phyloP scores from a whole-genome alignment of 2,888 invertebrate genomes.

The Agrilus cyanescens region DNA sequence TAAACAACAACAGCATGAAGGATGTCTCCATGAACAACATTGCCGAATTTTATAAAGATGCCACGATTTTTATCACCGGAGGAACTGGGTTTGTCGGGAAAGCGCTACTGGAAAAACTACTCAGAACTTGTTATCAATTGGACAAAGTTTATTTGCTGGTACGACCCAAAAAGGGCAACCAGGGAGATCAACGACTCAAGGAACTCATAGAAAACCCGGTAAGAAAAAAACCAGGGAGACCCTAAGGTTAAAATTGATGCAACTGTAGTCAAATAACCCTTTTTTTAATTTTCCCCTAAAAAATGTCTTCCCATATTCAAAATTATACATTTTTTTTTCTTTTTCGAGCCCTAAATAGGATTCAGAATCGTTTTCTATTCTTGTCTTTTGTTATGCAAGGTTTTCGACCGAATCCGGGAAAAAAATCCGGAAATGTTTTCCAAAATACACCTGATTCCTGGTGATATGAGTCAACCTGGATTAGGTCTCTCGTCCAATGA shows the following conservation, averaged over 20 bases:
- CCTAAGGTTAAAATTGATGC: no score
- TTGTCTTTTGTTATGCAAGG: constrained; percentile 35
- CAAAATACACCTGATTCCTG: constrained; percentile 58
- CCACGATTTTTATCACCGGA: constrained; percentile 32
- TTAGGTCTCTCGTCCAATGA: constrained; percentile 60
- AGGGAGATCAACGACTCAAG: constrained; percentile 56
- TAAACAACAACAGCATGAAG: constrained; percentile 1
- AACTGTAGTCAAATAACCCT: no score
- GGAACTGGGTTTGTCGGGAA: constrained; percentile 87
- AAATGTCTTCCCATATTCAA: no score
- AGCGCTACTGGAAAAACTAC: constrained; percentile 81
- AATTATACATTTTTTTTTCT: no score
- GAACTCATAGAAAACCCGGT: constrained; percentile 63
- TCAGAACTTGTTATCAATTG: constrained; percentile 73
- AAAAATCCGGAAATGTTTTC: constrained; percentile 51
- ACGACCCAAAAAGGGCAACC: constrained; percentile 58
- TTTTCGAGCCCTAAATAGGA: no score
- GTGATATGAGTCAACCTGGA: constrained; percentile 62
- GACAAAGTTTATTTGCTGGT: constrained; percentile 70
- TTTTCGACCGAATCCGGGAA: constrained; percentile 56
- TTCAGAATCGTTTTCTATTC: no score
- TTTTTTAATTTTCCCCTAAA: no score
- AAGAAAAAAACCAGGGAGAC: constrained; percentile 26
- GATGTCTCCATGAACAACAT: constrained; percentile 21
- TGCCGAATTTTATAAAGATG: constrained; percentile 25